Evolutionary conservation across 2,113 vertebrate species (phyloP).

Genomic region (Tetraodon nigroviridis): DNA sequence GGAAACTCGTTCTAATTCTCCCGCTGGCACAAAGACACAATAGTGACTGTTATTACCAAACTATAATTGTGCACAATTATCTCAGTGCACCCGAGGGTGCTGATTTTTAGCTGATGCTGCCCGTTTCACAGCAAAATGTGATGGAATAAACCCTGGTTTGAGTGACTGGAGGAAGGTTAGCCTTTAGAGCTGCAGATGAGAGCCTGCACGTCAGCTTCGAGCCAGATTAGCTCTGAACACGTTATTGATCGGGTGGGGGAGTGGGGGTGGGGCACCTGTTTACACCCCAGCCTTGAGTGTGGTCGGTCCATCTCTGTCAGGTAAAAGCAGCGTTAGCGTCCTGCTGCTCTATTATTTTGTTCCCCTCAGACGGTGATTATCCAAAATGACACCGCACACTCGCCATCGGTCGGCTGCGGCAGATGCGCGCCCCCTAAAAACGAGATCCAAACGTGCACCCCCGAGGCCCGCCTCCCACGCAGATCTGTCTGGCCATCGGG

Average conservation of each 20-base stretch:
- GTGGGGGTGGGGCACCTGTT: constrained; percentile 33
- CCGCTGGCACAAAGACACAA: constrained; percentile 36
- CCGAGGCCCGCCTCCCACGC: too few relatives aligned
- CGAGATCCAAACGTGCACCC: too few relatives aligned
- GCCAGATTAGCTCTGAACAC: neutral
- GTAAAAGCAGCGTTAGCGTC: too few relatives aligned
- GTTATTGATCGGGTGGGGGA: constrained; percentile 31
- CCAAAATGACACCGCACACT: too few relatives aligned
- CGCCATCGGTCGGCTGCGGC: too few relatives aligned
- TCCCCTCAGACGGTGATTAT: too few relatives aligned
- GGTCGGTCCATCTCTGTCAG: too few relatives aligned
- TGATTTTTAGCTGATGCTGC: constrained; percentile 13
- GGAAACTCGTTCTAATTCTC: constrained; percentile 22
- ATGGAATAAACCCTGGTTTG: neutral
- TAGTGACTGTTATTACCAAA: constrained; percentile 30
- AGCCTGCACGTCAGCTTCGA: constrained; percentile 1
- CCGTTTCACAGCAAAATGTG: neutral
- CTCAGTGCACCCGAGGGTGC: constrained; percentile 10
- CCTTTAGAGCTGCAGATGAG: constrained; percentile 2
- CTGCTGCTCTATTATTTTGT: too few relatives aligned
- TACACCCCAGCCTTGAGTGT: constrained; percentile 18
- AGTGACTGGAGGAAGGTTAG: neutral
- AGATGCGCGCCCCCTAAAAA: too few relatives aligned
- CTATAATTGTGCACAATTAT: constrained; percentile 30
- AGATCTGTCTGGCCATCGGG: too few relatives aligned